Percentiles rank a stretch among this genome's conserved stretches.
These are phyloP conservation scores for Actinia tenebrosa DNA, from an alignment of 64 coral and sea anemone genomes.

Conservation along the genomic window DNA sequence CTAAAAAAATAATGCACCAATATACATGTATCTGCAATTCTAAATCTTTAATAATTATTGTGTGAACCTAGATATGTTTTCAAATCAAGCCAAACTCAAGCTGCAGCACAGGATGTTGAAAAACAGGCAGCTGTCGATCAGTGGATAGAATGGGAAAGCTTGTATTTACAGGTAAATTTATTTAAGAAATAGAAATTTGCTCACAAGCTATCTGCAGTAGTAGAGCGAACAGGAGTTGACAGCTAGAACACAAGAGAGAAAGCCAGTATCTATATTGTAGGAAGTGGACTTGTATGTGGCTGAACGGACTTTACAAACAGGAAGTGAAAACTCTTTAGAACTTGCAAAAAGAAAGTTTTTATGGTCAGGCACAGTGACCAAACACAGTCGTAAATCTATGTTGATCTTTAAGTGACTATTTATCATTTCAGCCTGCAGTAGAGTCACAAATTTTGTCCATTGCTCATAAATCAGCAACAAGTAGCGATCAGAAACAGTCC, in stretches of 20 bases:
- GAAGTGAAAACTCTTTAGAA: no score
- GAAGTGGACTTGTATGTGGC: no score
- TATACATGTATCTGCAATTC: no score
- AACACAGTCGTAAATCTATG: no score
- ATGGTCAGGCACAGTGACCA: no score
- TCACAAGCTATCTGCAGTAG: no score
- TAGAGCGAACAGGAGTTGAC: not conserved
- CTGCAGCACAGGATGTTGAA: not conserved
- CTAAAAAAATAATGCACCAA: no score
- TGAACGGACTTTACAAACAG: not conserved
- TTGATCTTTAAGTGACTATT: no score
- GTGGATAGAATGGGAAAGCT: conserved; percentile 66
- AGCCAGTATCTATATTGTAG: no score
- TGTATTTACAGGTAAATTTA: conserved; percentile 32
- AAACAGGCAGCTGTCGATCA: conserved; percentile 33
- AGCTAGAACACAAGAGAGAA: no score
- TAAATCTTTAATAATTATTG: no score
- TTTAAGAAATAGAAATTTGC: not conserved
- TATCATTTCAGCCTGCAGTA: conserved; percentile 10
- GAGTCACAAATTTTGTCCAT: not conserved
- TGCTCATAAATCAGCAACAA: not conserved
- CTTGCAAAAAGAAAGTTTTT: no score
- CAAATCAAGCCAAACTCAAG: not conserved
- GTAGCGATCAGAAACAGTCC: not conserved
- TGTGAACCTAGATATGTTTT: not conserved